Evolutionary conservation across 2,888 invertebrate species (phyloP).

Genomic region (Trachelus tabidus): DNA sequence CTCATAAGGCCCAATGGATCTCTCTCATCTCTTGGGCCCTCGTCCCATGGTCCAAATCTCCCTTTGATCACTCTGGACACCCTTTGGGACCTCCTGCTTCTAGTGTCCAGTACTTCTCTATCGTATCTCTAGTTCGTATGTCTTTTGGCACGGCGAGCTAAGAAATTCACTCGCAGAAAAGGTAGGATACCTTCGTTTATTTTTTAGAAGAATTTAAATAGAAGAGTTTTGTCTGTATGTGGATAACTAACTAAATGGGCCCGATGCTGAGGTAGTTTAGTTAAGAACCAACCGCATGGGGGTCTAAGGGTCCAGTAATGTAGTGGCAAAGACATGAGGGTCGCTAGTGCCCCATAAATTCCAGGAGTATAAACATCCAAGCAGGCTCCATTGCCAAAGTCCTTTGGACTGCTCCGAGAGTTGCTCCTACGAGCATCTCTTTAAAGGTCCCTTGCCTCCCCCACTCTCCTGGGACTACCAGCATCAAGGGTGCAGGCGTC

Average conservation of each 20-base stretch:
- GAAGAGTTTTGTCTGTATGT: conserved; percentile 1
- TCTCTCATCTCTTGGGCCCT: conserved; percentile 35
- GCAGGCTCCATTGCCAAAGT: background rate
- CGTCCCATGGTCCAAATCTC: conserved; percentile 16
- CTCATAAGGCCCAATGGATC: background rate
- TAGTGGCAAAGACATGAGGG: background rate
- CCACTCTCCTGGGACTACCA: background rate
- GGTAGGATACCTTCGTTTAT: background rate
- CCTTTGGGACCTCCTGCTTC: background rate
- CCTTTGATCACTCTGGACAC: background rate
- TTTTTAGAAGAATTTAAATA: background rate
- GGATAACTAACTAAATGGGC: conserved; percentile 4
- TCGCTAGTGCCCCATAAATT: background rate
- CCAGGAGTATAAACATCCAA: background rate
- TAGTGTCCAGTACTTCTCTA: background rate
- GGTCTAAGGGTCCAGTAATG: background rate
- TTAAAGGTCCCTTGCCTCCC: background rate
- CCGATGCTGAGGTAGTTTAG: background rate
- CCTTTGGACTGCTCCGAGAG: background rate
- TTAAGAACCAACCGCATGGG: background rate
- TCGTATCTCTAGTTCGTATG: background rate
- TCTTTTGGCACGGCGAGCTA: background rate
- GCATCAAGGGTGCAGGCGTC: conserved; percentile 1
- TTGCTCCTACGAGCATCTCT: background rate
- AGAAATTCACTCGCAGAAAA: background rate